These are phyloP conservation scores for Atta cephalotes DNA, from an alignment of 1,140 invertebrate species.

Conservation along the genomic window DNA sequence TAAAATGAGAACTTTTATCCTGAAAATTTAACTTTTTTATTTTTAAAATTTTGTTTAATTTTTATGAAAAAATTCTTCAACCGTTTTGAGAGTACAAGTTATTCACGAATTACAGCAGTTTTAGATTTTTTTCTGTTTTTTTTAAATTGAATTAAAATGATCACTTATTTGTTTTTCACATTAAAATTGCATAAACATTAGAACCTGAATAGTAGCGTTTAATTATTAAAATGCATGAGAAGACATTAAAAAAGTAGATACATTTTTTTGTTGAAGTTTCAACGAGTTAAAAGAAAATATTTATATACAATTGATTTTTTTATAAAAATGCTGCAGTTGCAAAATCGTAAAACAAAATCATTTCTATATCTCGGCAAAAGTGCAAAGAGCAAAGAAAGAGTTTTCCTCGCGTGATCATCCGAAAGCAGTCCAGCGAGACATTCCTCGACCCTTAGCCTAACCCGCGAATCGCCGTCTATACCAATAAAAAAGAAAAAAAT, in stretches of 20 bases:
- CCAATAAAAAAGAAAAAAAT: slow-evolving; percentile 4
- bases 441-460: slow-evolving; percentile 8
- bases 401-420: slow-evolving; percentile 32
- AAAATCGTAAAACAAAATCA: not conserved
- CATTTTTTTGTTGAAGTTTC: not conserved
- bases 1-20: too few species aligned
- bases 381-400: not conserved
- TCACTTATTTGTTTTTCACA: not conserved
- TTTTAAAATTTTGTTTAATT: too few species aligned
- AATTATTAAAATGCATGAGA: not conserved
- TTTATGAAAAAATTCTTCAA: not conserved
- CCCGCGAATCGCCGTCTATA: slow-evolving; percentile 9
- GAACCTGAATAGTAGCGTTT: not conserved
- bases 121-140: not conserved
- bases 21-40: too few species aligned
- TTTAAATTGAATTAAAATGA: not conserved
- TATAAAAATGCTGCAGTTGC: not conserved
- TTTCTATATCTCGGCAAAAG: slow-evolving; percentile 13
- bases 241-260: not conserved
- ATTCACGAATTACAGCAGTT: not conserved
- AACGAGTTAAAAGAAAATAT: not conserved
- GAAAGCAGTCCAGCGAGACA: not conserved
- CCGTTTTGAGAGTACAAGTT: not conserved
- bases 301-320: not conserved
- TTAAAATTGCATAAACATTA: not conserved